Conservation (phyloP, 2,113 vertebrate genomes). For the Lagopus leucura region DNA sequence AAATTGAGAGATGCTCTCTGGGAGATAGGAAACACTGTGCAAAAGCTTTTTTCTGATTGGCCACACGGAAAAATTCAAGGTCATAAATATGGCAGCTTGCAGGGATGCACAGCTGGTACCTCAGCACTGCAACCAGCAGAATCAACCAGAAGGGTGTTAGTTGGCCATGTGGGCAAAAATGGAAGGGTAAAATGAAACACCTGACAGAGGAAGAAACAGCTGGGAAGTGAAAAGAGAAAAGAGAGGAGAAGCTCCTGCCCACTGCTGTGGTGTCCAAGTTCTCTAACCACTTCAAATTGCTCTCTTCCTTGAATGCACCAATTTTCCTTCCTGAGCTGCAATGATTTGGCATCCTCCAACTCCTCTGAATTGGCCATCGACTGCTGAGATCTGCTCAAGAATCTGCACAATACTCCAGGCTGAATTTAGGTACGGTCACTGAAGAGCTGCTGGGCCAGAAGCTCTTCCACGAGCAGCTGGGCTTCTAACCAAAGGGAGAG, state of each 20-base stretch:
- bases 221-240: neutral
- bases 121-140: constrained; percentile 6
- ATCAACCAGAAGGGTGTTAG: neutral
- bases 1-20: constrained; percentile 3
- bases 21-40: neutral
- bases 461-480: neutral
- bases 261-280: neutral
- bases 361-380: neutral
- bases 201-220: constrained; percentile 19
- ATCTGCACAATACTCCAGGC: neutral
- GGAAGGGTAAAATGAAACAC: constrained; percentile 41
- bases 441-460: neutral
- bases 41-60: neutral
- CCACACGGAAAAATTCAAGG: constrained; percentile 13
- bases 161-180: constrained; percentile 27
- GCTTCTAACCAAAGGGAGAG: neutral
- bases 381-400: constrained; percentile 9
- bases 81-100: neutral
- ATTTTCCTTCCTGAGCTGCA: constrained; percentile 45
- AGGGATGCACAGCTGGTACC: constrained; percentile 59
- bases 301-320: constrained; percentile 9
- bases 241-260: constrained; percentile 5
- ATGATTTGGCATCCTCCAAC: neutral
- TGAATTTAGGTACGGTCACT: neutral
- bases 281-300: constrained; percentile 40